Evolutionary conservation across 1,140 invertebrate genomes (phyloP), one percentile per base, ranked within the genome.

Genomic region (Cyphomyrmex costatus): DNA sequence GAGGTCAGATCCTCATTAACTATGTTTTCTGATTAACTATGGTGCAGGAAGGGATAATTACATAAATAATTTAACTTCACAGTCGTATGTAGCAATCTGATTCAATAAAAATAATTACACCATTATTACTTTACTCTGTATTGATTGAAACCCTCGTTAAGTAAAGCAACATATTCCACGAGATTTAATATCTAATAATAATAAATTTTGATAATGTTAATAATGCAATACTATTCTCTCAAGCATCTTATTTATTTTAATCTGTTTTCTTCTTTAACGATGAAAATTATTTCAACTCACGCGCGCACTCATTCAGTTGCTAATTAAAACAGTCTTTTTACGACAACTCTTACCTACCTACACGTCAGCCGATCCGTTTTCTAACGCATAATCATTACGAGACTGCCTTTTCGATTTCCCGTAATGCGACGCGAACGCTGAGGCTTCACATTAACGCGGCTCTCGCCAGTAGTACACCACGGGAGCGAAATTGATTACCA

Each of bases 401-500:
- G 86, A 65, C 89, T 88, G 91, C 90, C 93, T 93, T 89, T 92
- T 77, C 85, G 85, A 88, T 79, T 71, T 61, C 82, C 86, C 74
- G 88, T 91, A 88, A 85, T 91, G 80, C 79, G 65, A 53, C 65
- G 76, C 36, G 85, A 86, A 49, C 63, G 80, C 71, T 85, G 87
- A 89, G 89, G 85, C 89, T 79, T 85, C 88, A 90, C 93, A 92
- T 94, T 93, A 93, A 91, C 92, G 87, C 92, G 85, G 73, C 86
- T 87, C 92, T 91, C 91, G 88, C 80, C 91, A 86, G 80, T 89
- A 90, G 89, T 87, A 90, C 89, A 78, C 86, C 90, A 92, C 90
- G 88, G 56, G 76, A 84, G 92, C 90, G 89, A 94, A 95, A 95
- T 95, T 95, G 93, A 95, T 95, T 94, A 95, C 93, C 92, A 93